phyloP scores from a whole-genome alignment of 2,888 invertebrate species.

The Stegana nigrithorax region DNA sequence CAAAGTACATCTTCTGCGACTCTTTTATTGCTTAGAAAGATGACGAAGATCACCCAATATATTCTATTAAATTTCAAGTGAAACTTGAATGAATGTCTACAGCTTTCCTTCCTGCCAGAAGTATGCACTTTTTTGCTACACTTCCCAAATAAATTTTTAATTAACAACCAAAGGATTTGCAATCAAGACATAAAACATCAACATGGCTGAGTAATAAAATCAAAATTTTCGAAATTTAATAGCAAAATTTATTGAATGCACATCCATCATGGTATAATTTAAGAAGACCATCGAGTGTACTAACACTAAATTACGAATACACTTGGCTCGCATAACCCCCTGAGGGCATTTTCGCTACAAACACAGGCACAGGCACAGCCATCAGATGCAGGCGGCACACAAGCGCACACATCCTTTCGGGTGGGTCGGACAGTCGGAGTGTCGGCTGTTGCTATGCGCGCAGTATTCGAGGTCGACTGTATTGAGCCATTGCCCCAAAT shows the following conservation, averaged over 20 bases:
- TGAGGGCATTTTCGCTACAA: constrained; percentile 46
- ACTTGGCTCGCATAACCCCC: constrained; percentile 33
- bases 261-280: constrained; percentile 8
- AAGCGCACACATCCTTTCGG: constrained; percentile 29
- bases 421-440: constrained; percentile 14
- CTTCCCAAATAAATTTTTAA: too few species aligned
- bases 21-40: too few species aligned
- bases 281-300: constrained; percentile 22
- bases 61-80: too few species aligned
- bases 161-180: too few species aligned
- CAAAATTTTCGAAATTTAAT: neutral
- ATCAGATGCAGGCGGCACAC: constrained; percentile 22
- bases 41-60: too few species aligned
- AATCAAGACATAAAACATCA: constrained; percentile 7
- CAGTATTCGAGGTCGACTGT: too few species aligned
- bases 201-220: constrained; percentile 13
- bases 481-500: constrained; percentile 1
- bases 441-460: too few species aligned
- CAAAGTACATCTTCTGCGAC: too few species aligned
- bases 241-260: neutral
- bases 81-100: too few species aligned
- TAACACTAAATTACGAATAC: constrained; percentile 24
- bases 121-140: too few species aligned
- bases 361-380: constrained; percentile 18
- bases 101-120: too few species aligned